phyloP scores from a whole-genome alignment of 2,113 vertebrate genomes.

The Clarias magur region DNA sequence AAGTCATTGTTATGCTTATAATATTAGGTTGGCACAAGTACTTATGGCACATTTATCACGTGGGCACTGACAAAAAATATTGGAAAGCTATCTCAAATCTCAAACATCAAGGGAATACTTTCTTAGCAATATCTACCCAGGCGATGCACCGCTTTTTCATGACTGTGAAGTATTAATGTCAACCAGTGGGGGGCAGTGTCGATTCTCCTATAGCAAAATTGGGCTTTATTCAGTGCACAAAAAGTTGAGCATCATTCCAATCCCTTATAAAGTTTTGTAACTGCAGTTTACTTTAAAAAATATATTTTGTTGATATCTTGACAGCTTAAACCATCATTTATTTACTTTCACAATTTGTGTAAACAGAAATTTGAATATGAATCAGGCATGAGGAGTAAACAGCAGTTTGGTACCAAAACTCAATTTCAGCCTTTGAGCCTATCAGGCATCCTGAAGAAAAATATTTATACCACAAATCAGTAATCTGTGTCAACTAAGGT shows the following conservation, averaged over 20 bases:
- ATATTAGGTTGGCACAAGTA: conserved; percentile 45
- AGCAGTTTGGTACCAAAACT: neutral
- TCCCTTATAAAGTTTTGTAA: neutral
- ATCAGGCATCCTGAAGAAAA: neutral
- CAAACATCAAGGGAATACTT: conserved; percentile 25
- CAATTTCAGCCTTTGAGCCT: conserved; percentile 8
- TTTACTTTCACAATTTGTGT: neutral
- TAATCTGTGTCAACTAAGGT: neutral
- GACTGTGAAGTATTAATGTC: neutral
- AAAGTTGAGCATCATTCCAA: conserved; percentile 2
- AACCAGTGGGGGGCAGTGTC: conserved; percentile 29
- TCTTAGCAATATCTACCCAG: conserved; percentile 28
- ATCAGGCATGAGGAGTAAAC: conserved; percentile 3
- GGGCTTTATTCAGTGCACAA: neutral
- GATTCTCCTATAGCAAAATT: neutral
- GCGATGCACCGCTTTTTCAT: neutral
- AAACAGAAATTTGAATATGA: neutral
- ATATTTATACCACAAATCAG: neutral
- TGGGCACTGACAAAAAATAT: conserved; percentile 37
- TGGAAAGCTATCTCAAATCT: conserved; percentile 17
- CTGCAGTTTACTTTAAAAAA: neutral
- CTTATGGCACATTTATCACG: conserved; percentile 44
- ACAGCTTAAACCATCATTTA: neutral
- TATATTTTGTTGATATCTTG: neutral
- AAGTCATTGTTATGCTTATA: neutral